Evolutionary conservation across 2,113 vertebrate genomes (phyloP), one percentile per base, ranked within the genome.

Genomic region (Rattus rattus): DNA sequence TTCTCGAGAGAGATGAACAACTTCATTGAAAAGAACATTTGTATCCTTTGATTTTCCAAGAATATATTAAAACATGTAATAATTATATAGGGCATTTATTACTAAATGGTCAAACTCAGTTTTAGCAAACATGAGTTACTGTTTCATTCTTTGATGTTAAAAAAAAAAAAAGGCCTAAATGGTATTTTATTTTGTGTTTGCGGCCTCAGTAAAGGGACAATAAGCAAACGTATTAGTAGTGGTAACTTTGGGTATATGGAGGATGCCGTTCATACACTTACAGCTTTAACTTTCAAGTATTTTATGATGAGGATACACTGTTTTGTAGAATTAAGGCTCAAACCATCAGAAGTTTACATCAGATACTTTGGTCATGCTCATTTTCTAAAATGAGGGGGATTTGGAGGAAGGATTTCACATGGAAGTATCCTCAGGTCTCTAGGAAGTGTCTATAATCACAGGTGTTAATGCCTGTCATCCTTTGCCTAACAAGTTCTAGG

Each of bases 381-480:
- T 79, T 93, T 86, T 90, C 16, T 22, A 86, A 79, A 86, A 3
- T 8, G 16, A 93, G 20, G 33, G 75, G 43, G 79, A 84, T 61
- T 79, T 72, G 7, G 16, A 26, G 4, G 52, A n/a, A 3, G 3
- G 43, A 61, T 79, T 54, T 72, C 10, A 47, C 16, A n/a, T 11
- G 33, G 59, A 79, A 63, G 70, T 72, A 22, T 3, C 16, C 75
- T 93, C 2, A 14, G 30, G 13, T 63, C 33, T 20, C 43, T 39
- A 75, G 17, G 7, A 61, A 70, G 80, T 28, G 3, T 3, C 28
- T 89, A 9, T 26, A 88, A 88, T 43, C 13, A 13, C 33, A 19
- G 20, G 13, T 88, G 76, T 88, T 52, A 36, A 94, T 28, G 47
- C 10, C 10, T 97, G 93, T 93, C 94, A 93, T 95, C 93, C 26